Percentiles rank a stretch among this genome's conserved stretches.
These are phyloP conservation scores for Uropetala carovei DNA, from an alignment of 2,888 invertebrate species.

Conservation along the genomic window DNA sequence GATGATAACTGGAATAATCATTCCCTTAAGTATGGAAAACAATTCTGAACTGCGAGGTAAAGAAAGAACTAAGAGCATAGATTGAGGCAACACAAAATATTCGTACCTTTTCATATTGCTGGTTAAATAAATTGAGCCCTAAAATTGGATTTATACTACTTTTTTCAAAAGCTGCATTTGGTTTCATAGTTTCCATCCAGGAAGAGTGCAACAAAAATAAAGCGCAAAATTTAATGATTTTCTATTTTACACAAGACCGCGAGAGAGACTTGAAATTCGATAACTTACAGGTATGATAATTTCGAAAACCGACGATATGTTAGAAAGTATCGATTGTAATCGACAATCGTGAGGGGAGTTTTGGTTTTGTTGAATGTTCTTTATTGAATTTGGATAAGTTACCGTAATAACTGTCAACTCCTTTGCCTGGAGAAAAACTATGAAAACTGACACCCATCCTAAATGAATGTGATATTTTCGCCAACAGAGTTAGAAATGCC, in stretches of 20 bases:
- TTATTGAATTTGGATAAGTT: background rate
- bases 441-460: background rate
- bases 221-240: background rate
- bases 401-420: background rate
- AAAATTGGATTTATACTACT: background rate
- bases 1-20: background rate
- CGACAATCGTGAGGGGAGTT: background rate
- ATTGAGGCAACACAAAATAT: background rate
- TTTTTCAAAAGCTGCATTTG: background rate
- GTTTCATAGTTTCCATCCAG: background rate
- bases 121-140: conserved; percentile 17
- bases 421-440: background rate
- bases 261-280: conserved; percentile 38
- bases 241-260: conserved; percentile 33
- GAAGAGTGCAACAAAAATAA: background rate
- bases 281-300: background rate
- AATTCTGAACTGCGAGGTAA: background rate
- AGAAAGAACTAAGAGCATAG: background rate
- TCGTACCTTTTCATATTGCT: conserved; percentile 49
- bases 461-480: conserved; percentile 13
- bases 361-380: background rate
- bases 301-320: background rate
- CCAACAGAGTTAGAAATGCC: conserved; percentile 15
- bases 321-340: background rate
- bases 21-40: background rate